Evolutionary conservation across 2,888 invertebrate genomes (phyloP).

Genomic region (Herminia tarsipennalis): DNA sequence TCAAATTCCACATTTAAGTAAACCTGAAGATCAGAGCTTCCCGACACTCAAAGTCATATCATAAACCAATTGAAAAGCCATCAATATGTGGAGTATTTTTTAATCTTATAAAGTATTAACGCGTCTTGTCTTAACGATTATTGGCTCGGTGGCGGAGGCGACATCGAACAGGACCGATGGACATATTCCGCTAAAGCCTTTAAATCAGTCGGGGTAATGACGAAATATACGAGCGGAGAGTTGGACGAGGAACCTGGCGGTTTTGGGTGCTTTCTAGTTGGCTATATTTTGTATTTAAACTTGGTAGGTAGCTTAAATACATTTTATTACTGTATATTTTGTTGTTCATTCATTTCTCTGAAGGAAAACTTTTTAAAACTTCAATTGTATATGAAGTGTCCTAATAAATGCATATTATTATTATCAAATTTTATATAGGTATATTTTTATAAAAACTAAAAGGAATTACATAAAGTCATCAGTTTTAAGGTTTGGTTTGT

Average conservation of each 20-base stretch:
- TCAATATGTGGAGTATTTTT: constrained; percentile 56
- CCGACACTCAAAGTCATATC: constrained; percentile 34
- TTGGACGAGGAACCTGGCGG: constrained; percentile 23
- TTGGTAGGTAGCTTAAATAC: too few relatives aligned
- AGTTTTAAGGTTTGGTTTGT: too few relatives aligned
- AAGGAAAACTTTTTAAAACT: too few relatives aligned
- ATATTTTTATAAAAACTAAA: too few relatives aligned
- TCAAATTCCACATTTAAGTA: constrained; percentile 16
- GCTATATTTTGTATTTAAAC: too few relatives aligned
- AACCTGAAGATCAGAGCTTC: constrained; percentile 29
- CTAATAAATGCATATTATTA: too few relatives aligned
- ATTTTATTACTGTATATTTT: too few relatives aligned
- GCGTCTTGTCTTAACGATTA: constrained; percentile 78
- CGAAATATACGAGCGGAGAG: constrained; percentile 50
- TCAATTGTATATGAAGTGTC: too few relatives aligned
- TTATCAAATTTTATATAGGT: too few relatives aligned
- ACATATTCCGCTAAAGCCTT: constrained; percentile 66
- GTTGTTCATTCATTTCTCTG: too few relatives aligned
- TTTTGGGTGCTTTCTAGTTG: neutral
- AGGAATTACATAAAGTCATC: too few relatives aligned
- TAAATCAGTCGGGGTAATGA: constrained; percentile 71
- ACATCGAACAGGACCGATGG: constrained; percentile 53
- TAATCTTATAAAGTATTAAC: constrained; percentile 66
- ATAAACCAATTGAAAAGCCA: constrained; percentile 60
- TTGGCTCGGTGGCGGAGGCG: constrained; percentile 66